These are phyloP conservation scores for Melospiza melodia DNA, from an alignment of 2,113 vertebrate species.

Conservation along the genomic window DNA sequence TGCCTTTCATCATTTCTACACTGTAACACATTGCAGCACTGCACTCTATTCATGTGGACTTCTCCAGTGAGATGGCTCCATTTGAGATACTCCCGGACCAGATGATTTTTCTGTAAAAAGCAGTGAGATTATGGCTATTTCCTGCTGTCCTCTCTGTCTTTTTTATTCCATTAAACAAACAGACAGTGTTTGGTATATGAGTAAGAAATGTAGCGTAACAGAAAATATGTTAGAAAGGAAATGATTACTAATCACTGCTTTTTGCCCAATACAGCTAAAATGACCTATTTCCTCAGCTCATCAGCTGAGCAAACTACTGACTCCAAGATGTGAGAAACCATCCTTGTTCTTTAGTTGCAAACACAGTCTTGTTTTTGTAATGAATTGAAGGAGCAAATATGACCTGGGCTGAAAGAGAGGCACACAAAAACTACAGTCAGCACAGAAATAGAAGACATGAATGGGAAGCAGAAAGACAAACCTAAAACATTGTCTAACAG, in stretches of 20 bases:
- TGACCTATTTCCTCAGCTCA: slow-evolving; percentile 39
- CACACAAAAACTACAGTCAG: neutral
- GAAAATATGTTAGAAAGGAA: slow-evolving; percentile 59
- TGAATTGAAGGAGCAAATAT: neutral
- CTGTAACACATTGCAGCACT: neutral
- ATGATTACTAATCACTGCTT: slow-evolving; percentile 46
- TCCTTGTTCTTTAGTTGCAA: neutral
- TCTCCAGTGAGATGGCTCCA: neutral
- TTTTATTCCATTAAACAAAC: slow-evolving; percentile 37
- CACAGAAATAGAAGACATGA: neutral
- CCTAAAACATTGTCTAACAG: neutral
- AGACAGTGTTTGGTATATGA: slow-evolving; percentile 58
- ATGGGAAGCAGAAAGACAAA: neutral
- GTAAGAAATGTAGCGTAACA: slow-evolving; percentile 57
- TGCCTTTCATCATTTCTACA: neutral
- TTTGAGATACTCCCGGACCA: neutral
- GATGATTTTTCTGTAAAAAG: neutral
- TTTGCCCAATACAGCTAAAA: slow-evolving; percentile 34
- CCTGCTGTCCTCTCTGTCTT: slow-evolving; percentile 18
- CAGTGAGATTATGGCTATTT: slow-evolving; percentile 11
- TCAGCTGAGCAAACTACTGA: slow-evolving; percentile 52
- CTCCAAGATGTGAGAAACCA: slow-evolving; percentile 16
- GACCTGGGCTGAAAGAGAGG: neutral
- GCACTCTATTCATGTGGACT: neutral
- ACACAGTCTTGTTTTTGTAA: neutral